Percentiles rank a stretch among this genome's conserved stretches.
Evolutionary conservation across 2,888 invertebrate species (phyloP).

Genomic region (Stictocephala bisonia): DNA sequence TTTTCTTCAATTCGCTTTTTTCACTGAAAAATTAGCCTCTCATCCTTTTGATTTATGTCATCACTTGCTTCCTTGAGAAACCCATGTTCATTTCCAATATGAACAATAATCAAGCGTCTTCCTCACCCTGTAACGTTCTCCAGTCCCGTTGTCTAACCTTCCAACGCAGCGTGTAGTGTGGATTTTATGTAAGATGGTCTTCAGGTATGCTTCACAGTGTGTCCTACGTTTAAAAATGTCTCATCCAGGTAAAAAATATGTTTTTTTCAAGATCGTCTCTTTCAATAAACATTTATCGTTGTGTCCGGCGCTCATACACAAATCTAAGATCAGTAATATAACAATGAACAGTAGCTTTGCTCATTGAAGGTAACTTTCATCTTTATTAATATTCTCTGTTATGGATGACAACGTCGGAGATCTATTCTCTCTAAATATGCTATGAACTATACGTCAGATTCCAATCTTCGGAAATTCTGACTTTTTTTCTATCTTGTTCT

Average conservation of each 20-base stretch:
- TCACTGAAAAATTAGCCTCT: background rate
- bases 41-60: too few relatives aligned
- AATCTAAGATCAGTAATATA: too few relatives aligned
- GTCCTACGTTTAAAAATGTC: too few relatives aligned
- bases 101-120: too few relatives aligned
- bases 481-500: background rate
- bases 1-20: background rate
- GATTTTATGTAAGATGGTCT: too few relatives aligned
- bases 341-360: background rate
- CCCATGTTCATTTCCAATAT: too few relatives aligned
- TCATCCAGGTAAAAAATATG: background rate
- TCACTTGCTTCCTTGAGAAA: background rate
- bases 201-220: background rate
- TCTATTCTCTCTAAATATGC: background rate
- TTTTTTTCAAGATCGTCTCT: background rate
- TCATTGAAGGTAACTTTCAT: background rate
- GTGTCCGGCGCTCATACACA: background rate
- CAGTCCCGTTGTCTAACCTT: slow-evolving; percentile 5
- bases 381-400: background rate
- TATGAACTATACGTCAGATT: slow-evolving; percentile 1
- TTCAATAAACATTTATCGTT: background rate
- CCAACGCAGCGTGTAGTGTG: background rate
- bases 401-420: background rate
- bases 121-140: too few relatives aligned
- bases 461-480: slow-evolving; percentile 1